phyloP scores from a whole-genome alignment of 2,888 invertebrate genomes.

The Drosophila mimica region DNA sequence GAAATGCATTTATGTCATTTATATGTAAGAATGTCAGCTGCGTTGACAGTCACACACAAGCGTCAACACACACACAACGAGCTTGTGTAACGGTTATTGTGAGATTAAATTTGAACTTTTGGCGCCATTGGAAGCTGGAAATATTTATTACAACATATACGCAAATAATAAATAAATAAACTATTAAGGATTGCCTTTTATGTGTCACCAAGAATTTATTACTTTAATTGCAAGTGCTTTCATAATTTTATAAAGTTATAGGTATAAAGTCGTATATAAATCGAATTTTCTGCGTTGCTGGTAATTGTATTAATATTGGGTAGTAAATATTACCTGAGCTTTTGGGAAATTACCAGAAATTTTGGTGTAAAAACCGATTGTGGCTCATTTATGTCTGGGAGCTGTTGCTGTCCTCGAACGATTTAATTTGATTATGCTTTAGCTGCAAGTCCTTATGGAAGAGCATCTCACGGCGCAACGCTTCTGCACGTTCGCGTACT shows the following conservation, averaged over 20 bases:
- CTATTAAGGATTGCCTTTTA: neutral
- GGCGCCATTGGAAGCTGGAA: neutral
- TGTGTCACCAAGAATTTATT: neutral
- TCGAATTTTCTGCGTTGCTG: neutral
- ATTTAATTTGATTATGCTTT: slow-evolving; percentile 59
- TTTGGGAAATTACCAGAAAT: slow-evolving; percentile 11
- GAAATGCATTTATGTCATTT: slow-evolving; percentile 22
- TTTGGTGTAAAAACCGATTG: slow-evolving; percentile 12
- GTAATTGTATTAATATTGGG: neutral
- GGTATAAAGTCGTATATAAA: neutral
- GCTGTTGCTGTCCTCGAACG: slow-evolving; percentile 62
- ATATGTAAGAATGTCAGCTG: slow-evolving; percentile 28
- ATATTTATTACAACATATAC: too few relatives aligned
- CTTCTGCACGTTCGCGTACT: slow-evolving; percentile 74
- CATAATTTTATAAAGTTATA: neutral
- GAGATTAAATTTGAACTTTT: slow-evolving; percentile 1
- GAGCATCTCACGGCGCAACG: slow-evolving; percentile 66
- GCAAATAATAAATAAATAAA: neutral
- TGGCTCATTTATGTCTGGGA: slow-evolving; percentile 55
- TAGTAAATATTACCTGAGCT: neutral
- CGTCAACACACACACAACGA: slow-evolving; percentile 11
- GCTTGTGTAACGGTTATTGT: slow-evolving; percentile 11
- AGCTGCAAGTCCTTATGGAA: slow-evolving; percentile 77
- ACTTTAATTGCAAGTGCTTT: neutral
- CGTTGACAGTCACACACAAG: slow-evolving; percentile 37